Percentiles rank a stretch among this genome's conserved stretches.
Evolutionary conservation across 1,140 invertebrate species (phyloP).

Genomic region (Trichonephila clavipes): DNA sequence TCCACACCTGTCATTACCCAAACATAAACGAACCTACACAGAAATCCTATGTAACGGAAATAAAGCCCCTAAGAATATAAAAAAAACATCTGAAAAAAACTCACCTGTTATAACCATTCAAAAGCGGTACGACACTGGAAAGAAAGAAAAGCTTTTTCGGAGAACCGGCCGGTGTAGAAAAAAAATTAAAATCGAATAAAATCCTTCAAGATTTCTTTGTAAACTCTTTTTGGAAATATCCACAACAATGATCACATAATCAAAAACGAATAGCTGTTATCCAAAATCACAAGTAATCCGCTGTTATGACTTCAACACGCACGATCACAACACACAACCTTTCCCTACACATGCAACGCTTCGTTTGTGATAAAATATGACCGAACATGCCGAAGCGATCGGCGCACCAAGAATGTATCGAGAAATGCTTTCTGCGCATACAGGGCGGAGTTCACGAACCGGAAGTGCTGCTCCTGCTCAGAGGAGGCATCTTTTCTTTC

Average conservation of each 20-base stretch:
- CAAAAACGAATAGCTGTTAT: background rate
- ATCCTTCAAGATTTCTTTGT: background rate
- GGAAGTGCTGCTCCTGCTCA: background rate
- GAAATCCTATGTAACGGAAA: background rate
- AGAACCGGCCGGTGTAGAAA: background rate
- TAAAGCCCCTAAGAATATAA: background rate
- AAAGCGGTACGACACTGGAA: background rate
- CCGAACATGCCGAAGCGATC: background rate
- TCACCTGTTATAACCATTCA: slow-evolving; percentile 31
- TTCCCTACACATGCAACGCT: background rate
- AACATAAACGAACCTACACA: background rate
- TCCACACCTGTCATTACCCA: background rate
- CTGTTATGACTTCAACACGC: background rate
- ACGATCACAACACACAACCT: background rate
- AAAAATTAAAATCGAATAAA: background rate
- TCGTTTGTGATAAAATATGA: background rate
- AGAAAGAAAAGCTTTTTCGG: background rate
- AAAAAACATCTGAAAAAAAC: background rate
- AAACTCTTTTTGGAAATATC: background rate
- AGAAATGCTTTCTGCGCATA: slow-evolving; percentile 12
- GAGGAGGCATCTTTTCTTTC: slow-evolving; percentile 20
- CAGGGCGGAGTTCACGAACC: slow-evolving; percentile 5
- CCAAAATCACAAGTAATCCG: slow-evolving; percentile 21
- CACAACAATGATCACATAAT: background rate
- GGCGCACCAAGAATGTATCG: background rate